Conservation (phyloP, 2,888 invertebrate species). For the Drosophila mimica region DNA sequence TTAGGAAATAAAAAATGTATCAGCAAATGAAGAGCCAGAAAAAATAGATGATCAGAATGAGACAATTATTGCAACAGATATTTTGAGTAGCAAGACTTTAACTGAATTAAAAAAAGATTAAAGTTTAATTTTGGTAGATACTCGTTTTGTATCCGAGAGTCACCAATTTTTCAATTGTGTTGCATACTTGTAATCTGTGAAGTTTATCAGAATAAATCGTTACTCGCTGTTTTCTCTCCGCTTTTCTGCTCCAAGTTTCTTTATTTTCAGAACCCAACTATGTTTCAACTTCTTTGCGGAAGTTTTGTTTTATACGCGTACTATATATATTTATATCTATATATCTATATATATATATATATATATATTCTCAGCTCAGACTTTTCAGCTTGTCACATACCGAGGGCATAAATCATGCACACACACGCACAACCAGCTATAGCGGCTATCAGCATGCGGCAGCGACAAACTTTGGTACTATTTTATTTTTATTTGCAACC, state of each 20-base stretch:
- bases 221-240: neutral
- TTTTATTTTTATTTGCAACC: conserved; percentile 50
- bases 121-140: neutral
- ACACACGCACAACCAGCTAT: conserved; percentile 23
- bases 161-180: neutral
- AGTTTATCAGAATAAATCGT: neutral
- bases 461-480: conserved; percentile 61
- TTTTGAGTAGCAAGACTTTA: neutral
- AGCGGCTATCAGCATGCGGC: conserved; percentile 60
- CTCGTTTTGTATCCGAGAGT: neutral
- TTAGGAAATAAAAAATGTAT: neutral
- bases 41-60: neutral
- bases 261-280: conserved; percentile 21
- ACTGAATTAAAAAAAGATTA: neutral
- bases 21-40: neutral
- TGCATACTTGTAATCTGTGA: neutral
- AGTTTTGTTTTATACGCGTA: conserved; percentile 27
- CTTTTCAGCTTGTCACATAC: conserved; percentile 64
- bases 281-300: conserved; percentile 31
- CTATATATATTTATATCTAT: neutral
- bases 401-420: conserved; percentile 63
- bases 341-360: neutral
- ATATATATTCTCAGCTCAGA: conserved; percentile 14
- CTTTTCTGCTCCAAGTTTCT: conserved; percentile 1
- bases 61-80: neutral